These are phyloP conservation scores for Delichon dasypus DNA, from an alignment of 2,797 vertebrate species.

Conservation along the genomic window DNA sequence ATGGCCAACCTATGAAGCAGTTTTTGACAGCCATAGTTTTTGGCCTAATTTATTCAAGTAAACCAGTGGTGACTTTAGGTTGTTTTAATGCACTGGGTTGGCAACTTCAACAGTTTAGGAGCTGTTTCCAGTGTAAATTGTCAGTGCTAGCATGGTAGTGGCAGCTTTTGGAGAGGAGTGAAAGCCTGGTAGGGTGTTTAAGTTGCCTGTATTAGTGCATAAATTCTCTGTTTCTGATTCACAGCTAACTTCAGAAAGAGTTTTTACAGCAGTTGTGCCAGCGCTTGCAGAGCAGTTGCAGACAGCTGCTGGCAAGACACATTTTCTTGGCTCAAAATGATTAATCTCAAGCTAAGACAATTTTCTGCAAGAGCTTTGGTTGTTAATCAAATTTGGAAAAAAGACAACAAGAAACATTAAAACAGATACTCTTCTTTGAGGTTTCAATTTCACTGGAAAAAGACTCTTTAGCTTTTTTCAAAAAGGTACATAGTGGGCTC, in stretches of 20 bases:
- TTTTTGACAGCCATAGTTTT: not conserved
- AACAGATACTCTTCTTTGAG: not conserved
- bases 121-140: not conserved
- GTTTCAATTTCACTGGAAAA: not conserved
- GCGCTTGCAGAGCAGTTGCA: not conserved
- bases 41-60: not conserved
- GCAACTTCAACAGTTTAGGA: not conserved
- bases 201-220: not conserved
- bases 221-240: not conserved
- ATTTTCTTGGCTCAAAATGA: not conserved
- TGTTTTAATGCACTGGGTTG: not conserved
- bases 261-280: not conserved
- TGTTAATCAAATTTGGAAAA: not conserved
- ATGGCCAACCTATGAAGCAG: not conserved
- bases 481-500: not conserved
- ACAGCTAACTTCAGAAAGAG: not conserved
- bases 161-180: not conserved
- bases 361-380: not conserved
- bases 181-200: not conserved
- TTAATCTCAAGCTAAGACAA: not conserved
- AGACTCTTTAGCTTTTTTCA: not conserved
- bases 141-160: not conserved
- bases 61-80: not conserved
- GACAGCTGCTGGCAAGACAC: not conserved
- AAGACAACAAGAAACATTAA: not conserved